A percentile compares a stretch with the other conserved stretches of the same genome.
Evolutionary conservation across 2,797 vertebrate genomes (phyloP).

Genomic region (Crax fasciolata): DNA sequence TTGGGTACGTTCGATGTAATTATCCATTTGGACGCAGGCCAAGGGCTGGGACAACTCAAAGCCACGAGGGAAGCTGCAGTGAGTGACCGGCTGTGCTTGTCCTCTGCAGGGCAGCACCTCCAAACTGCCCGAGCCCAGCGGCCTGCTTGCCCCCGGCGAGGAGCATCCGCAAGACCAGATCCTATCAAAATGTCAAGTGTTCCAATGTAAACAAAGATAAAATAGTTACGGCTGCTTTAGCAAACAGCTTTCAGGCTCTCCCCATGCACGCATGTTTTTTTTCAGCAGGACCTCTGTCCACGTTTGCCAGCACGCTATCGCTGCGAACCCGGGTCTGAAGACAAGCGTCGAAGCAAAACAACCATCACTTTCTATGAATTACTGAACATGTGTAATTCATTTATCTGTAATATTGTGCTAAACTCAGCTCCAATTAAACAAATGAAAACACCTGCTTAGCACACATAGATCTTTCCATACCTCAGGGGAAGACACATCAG

Average conservation of each 20-base stretch:
- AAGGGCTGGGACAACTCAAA: slow-evolving; percentile 46
- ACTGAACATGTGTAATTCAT: slow-evolving; percentile 84
- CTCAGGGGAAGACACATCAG: slow-evolving; percentile 82
- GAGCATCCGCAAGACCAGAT: slow-evolving; percentile 88
- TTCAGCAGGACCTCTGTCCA: slow-evolving; percentile 63
- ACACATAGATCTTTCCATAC: slow-evolving; percentile 80
- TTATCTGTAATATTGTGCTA: slow-evolving; percentile 82
- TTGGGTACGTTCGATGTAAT: slow-evolving; percentile 51
- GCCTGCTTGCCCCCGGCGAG: not conserved
- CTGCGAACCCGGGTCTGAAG: slow-evolving; percentile 76
- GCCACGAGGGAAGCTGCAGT: not conserved
- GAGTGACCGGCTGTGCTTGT: not conserved
- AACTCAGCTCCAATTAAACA: slow-evolving; percentile 84
- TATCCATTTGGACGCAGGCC: slow-evolving; percentile 55
- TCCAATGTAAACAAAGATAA: slow-evolving; percentile 76
- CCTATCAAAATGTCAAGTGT: slow-evolving; percentile 83
- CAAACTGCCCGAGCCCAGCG: not conserved
- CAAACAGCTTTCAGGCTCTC: slow-evolving; percentile 66
- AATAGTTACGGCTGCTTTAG: slow-evolving; percentile 80
- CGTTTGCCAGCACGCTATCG: slow-evolving; percentile 81
- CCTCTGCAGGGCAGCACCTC: not conserved
- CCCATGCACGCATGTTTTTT: slow-evolving; percentile 75
- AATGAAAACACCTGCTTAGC: slow-evolving; percentile 86
- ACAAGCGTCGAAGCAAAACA: slow-evolving; percentile 80
- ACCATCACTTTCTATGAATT: slow-evolving; percentile 86